Percentiles rank a stretch among this genome's conserved stretches.
These are phyloP conservation scores for Paralichthys olivaceus DNA, from an alignment of 2,113 vertebrate species.

Conservation along the genomic window DNA sequence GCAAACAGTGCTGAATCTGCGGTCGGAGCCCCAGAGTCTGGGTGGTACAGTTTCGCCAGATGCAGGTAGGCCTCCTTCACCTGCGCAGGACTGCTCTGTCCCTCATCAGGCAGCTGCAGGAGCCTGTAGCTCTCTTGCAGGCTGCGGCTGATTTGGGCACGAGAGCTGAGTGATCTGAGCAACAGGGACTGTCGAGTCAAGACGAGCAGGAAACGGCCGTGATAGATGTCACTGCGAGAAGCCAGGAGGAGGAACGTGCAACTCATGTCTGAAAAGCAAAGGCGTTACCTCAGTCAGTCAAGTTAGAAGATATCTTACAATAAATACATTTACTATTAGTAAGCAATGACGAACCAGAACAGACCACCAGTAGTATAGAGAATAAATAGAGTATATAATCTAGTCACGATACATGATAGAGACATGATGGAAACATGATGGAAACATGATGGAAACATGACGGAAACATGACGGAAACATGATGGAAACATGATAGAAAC, in stretches of 20 bases:
- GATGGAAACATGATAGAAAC: no score
- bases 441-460: no score
- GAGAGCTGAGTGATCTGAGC: slow-evolving; percentile 49
- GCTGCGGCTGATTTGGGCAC: slow-evolving; percentile 46
- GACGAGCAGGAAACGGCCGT: slow-evolving; percentile 15
- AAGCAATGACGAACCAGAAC: no score
- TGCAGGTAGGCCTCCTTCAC: slow-evolving; percentile 87
- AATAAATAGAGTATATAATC: no score
- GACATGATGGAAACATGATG: no score
- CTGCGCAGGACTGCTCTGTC: slow-evolving; percentile 71
- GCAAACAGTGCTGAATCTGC: slow-evolving; percentile 86
- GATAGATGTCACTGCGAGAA: not conserved
- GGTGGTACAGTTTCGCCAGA: slow-evolving; percentile 93
- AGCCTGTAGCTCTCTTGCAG: slow-evolving; percentile 78
- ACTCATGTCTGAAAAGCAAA: slow-evolving; percentile 57
- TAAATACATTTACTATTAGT: no score
- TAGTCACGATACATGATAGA: no score
- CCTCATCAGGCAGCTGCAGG: slow-evolving; percentile 74
- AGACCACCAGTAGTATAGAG: no score
- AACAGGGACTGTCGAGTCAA: slow-evolving; percentile 2
- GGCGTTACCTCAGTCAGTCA: no score
- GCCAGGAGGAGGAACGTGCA: slow-evolving; percentile 39
- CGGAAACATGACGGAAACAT: no score
- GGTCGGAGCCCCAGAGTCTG: slow-evolving; percentile 85
- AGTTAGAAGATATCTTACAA: no score